Evolutionary conservation across 2,113 vertebrate genomes (phyloP).

Genomic region (Nothobranchius furzeri): DNA sequence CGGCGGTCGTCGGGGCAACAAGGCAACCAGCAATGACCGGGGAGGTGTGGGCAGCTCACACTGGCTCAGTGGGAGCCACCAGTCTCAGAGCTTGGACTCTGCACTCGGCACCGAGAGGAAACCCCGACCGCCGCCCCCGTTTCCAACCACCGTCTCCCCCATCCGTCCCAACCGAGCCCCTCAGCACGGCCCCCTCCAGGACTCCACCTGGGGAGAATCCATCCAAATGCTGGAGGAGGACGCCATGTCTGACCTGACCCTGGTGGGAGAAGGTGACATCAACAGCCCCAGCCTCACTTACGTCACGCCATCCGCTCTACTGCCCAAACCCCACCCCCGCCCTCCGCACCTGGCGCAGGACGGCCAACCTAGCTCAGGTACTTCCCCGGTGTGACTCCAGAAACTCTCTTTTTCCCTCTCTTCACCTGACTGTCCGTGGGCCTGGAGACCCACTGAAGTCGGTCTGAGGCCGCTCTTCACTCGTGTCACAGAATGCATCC

Average conservation of each 20-base stretch:
- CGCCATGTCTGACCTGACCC: slow-evolving; percentile 87
- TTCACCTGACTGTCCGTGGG: slow-evolving; percentile 33
- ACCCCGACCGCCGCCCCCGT: slow-evolving; percentile 67
- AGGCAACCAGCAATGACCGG: slow-evolving; percentile 57
- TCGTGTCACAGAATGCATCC: slow-evolving; percentile 63
- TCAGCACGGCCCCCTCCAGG: slow-evolving; percentile 49
- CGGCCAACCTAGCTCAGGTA: slow-evolving; percentile 90
- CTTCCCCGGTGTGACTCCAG: slow-evolving; percentile 80
- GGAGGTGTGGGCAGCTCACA: slow-evolving; percentile 47
- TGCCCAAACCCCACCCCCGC: slow-evolving; percentile 73
- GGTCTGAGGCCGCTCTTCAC: slow-evolving; percentile 24
- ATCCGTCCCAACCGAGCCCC: slow-evolving; percentile 53
- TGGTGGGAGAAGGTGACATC: slow-evolving; percentile 92
- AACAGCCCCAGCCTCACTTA: slow-evolving; percentile 90
- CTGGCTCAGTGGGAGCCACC: slow-evolving; percentile 69
- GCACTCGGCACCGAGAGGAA: slow-evolving; percentile 70
- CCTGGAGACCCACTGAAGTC: slow-evolving; percentile 28
- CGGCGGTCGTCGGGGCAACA: slow-evolving; percentile 54
- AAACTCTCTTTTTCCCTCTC: slow-evolving; percentile 10
- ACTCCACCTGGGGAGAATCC: slow-evolving; percentile 63
- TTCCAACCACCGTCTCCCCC: slow-evolving; percentile 78
- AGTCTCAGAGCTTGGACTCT: slow-evolving; percentile 80
- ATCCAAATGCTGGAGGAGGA: slow-evolving; percentile 89
- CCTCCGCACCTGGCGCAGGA: slow-evolving; percentile 79
- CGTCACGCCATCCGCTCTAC: slow-evolving; percentile 80